Conservation (phyloP, 2,113 vertebrate genomes). For the Phylloscopus trochilus region DNA sequence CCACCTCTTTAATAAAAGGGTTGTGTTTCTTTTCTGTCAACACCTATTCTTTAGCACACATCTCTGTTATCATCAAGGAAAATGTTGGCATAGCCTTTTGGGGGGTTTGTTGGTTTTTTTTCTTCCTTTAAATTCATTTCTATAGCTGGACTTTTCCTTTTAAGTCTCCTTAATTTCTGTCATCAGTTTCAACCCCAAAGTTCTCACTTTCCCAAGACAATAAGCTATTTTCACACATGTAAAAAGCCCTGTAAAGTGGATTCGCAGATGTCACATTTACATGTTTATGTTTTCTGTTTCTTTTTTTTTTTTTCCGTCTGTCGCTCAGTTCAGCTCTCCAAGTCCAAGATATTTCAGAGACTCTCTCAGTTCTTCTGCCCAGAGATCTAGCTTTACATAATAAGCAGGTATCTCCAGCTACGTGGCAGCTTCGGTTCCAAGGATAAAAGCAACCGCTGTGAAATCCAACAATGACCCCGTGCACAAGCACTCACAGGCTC, state of each 20-base stretch:
- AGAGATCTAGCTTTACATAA: slow-evolving; percentile 13
- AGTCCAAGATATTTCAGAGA: slow-evolving; percentile 4
- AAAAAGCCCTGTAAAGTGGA: neutral
- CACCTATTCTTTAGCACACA: slow-evolving; percentile 62
- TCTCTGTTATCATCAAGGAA: slow-evolving; percentile 60
- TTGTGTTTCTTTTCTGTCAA: slow-evolving; percentile 66
- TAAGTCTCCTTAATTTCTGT: slow-evolving; percentile 34
- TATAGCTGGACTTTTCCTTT: slow-evolving; percentile 7
- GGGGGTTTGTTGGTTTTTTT: neutral
- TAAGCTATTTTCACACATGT: slow-evolving; percentile 38
- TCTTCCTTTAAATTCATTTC: slow-evolving; percentile 15
- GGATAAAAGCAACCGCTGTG: slow-evolving; percentile 3
- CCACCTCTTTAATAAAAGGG: slow-evolving; percentile 52
- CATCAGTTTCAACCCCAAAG: neutral
- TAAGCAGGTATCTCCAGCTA: slow-evolving; percentile 25
- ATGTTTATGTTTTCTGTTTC: slow-evolving; percentile 45
- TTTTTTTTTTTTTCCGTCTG: neutral
- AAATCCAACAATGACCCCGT: neutral
- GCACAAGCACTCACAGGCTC: neutral
- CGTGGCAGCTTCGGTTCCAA: neutral
- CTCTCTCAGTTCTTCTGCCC: neutral
- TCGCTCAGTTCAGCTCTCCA: neutral
- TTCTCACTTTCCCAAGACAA: slow-evolving; percentile 41
- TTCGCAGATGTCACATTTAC: slow-evolving; percentile 21
- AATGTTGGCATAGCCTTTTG: slow-evolving; percentile 34